Evolutionary conservation across 2,797 vertebrate species (phyloP), one percentile per base, ranked within the genome.

Genomic region (Parauchenoglanis punctatus): DNA sequence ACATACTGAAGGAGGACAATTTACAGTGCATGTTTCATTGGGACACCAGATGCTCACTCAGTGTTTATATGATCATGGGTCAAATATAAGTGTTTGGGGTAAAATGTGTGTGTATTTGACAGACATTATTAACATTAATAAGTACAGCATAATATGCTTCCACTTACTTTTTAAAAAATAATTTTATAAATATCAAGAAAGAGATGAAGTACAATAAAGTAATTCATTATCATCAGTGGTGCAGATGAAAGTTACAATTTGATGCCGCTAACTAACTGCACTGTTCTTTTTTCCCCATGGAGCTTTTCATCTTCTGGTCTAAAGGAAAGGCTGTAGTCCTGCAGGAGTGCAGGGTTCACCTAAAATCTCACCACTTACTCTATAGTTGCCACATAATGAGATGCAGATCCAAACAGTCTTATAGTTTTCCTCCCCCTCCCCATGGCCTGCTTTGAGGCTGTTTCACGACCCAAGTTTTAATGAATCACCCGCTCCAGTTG

Each of bases 401-500:
- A 87, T 90, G 73, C 89, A 75, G 89, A 75, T 87, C 85, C 87
- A 80, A 88, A 87, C 76, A 87, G 87, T 78, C 44, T 90, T 83
- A 88, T 58, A 72, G 77, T 80, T 81, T 85, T 85, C 65, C 52
- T 63, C 73, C 68, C 81, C 63, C 82, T 85, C 89, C 82, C 83
- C 31, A 86, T 85, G 78, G 89, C 58, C 67, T 83, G 83, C 87
- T 91, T 91, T 91, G 90, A 88, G 88, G 31, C 31, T 78, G 81
- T 70, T 88, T 76, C 49, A 52, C 83, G 23, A 84, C 77, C 87
- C 68, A 87, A 58, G 76, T 89, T 88, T 90, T 89, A 91, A 91
- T 90, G 89, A 88, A 92, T 87, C 85, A 76, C 59, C 78, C 67
- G 80, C 81, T 87, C 70, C 59, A 76, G 85, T 81, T 90, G 90